Conservation (phyloP, 2,797 vertebrate species). For the Pseudochromis fuscus region DNA sequence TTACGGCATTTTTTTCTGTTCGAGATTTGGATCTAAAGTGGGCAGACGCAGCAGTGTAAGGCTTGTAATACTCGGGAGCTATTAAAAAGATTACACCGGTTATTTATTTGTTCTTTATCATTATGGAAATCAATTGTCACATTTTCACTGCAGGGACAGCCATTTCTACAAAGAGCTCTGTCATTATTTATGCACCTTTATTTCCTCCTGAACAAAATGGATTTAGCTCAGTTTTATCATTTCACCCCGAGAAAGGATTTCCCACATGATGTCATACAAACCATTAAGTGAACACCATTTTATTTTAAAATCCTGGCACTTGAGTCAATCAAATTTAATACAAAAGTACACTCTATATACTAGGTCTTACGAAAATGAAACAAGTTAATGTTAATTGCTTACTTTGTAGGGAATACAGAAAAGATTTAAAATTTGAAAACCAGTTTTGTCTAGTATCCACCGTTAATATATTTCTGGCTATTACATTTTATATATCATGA, state of each 20-base stretch:
- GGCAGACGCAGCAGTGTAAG: neutral
- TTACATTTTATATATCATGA: neutral
- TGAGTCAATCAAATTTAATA: conserved; percentile 46
- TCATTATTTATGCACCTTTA: conserved; percentile 62
- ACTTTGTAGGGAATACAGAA: neutral
- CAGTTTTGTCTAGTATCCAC: neutral
- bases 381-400: neutral
- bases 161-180: neutral
- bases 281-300: conserved; percentile 61
- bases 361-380: too few relatives aligned
- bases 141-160: conserved; percentile 11
- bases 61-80: conserved; percentile 25
- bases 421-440: neutral
- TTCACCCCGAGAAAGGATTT: conserved; percentile 64
- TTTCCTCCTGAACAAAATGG: conserved; percentile 56
- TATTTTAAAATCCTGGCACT: conserved; percentile 51
- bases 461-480: neutral
- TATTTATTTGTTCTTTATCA: conserved; percentile 49
- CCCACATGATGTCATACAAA: conserved; percentile 67
- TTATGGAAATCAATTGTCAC: conserved; percentile 33
- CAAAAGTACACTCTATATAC: too few relatives aligned
- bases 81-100: conserved; percentile 40
- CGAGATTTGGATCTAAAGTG: conserved; percentile 52
- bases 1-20: conserved; percentile 36
- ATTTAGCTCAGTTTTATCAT: conserved; percentile 63